Evolutionary conservation across 2,888 invertebrate species (phyloP).

Genomic region (Aleiodes leptofemur): DNA sequence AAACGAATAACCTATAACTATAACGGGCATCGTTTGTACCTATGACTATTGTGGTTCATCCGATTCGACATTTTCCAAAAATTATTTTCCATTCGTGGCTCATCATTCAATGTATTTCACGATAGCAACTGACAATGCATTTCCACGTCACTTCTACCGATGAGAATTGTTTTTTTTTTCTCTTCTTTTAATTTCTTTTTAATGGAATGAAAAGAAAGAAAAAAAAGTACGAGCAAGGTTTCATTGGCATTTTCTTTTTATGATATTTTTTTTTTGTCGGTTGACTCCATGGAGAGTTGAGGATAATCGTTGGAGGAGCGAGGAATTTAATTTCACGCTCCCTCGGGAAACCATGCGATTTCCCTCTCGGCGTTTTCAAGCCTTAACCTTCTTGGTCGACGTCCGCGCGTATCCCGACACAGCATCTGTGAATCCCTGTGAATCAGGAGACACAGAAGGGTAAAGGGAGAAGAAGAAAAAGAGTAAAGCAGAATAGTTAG

Average conservation of each 20-base stretch:
- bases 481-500: constrained; percentile 14
- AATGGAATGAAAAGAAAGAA: too few species aligned
- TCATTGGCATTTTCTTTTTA: constrained; percentile 6
- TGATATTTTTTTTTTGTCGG: neutral
- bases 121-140: neutral
- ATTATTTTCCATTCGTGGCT: constrained; percentile 11
- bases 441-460: neutral
- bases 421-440: constrained; percentile 19
- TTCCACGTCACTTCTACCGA: too few species aligned
- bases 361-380: constrained; percentile 43
- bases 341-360: constrained; percentile 52
- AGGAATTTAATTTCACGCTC: constrained; percentile 70
- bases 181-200: too few species aligned
- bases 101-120: constrained; percentile 15
- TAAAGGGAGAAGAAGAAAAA: constrained; percentile 13
- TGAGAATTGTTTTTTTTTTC: too few species aligned
- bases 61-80: constrained; percentile 13
- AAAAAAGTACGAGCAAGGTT: neutral
- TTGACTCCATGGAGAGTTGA: neutral
- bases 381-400: constrained; percentile 41
- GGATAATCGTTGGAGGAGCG: constrained; percentile 45
- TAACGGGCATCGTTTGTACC: constrained; percentile 15
- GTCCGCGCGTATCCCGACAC: constrained; percentile 48
- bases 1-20: constrained; percentile 28
- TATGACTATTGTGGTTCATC: constrained; percentile 23